Evolutionary conservation across 2,888 invertebrate species (phyloP).

Genomic region (Luffia ferchaultella): DNA sequence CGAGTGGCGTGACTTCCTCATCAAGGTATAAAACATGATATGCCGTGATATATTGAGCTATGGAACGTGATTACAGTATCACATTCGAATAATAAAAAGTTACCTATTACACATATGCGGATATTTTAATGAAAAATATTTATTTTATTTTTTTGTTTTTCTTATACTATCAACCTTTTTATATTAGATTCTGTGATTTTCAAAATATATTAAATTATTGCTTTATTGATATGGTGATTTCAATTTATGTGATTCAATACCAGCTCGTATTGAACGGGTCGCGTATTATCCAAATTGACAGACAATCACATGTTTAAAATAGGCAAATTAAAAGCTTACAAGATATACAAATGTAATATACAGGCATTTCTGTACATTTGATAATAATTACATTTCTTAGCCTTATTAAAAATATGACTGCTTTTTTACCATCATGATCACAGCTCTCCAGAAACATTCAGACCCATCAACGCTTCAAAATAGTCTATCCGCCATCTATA

Average conservation of each 20-base stretch:
- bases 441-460: constrained; percentile 63
- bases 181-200: background rate
- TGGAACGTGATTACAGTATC: background rate
- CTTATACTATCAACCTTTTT: background rate
- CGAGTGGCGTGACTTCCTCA: background rate
- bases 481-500: constrained; percentile 62
- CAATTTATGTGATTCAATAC: background rate
- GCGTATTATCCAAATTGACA: background rate
- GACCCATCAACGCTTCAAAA: constrained; percentile 56
- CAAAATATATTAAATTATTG: constrained; percentile 44
- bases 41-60: background rate
- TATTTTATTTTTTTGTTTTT: background rate
- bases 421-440: constrained; percentile 63
- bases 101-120: background rate
- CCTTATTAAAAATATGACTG: constrained; percentile 67
- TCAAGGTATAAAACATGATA: background rate
- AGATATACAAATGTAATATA: constrained; percentile 23
- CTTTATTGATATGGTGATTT: constrained; percentile 54
- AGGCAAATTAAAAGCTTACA: constrained; percentile 5
- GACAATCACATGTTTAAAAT: background rate
- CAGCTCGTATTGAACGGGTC: background rate
- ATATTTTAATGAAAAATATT: background rate
- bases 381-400: constrained; percentile 43
- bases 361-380: constrained; percentile 33
- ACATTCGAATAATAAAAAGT: no score